Conservation (phyloP, 2,797 vertebrate genomes). For the Trichosurus vulpecula region DNA sequence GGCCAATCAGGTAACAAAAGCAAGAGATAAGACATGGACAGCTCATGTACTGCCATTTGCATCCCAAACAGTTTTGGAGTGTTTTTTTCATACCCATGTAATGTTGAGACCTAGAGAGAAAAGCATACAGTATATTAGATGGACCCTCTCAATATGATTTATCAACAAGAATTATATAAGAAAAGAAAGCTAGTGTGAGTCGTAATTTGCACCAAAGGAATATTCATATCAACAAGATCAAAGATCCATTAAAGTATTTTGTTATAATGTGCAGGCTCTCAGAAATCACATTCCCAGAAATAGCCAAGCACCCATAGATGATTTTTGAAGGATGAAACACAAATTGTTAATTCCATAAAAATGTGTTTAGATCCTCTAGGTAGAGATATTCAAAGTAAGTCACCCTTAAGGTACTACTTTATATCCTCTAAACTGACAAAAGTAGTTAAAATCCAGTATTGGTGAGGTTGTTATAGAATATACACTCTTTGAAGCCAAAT, state of each 20-base stretch:
- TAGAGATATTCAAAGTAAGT: neutral
- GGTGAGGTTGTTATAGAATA: neutral
- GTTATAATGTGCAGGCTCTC: neutral
- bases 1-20: neutral
- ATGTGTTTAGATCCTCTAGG: neutral
- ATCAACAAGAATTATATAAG: neutral
- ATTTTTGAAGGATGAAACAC: constrained; percentile 29
- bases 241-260: neutral
- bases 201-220: neutral
- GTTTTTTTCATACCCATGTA: neutral
- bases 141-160: neutral
- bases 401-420: neutral
- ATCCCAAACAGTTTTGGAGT: neutral
- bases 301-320: constrained; percentile 50
- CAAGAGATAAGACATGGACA: neutral
- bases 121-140: neutral
- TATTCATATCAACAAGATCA: neutral
- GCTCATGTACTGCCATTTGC: neutral
- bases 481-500: neutral
- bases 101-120: neutral
- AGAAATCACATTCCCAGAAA: constrained; percentile 6
- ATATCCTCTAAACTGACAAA: neutral
- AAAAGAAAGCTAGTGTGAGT: neutral
- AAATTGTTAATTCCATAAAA: neutral
- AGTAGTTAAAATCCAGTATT: neutral